phyloP scores from a whole-genome alignment of 2,797 vertebrate genomes.

The Cygnus olor region DNA sequence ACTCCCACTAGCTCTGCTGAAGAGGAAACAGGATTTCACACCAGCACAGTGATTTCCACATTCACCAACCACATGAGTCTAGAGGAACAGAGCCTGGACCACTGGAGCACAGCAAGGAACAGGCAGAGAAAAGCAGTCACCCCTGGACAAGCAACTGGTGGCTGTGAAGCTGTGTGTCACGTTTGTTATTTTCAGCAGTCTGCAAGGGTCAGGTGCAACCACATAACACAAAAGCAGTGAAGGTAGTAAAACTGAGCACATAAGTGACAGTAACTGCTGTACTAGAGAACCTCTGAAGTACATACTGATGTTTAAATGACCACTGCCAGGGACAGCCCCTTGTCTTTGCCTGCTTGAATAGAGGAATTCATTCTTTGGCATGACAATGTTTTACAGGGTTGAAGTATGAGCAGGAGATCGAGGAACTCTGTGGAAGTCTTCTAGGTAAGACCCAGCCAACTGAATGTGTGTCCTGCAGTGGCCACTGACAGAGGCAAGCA shows the following conservation, averaged over 20 bases:
- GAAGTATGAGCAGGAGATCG: neutral
- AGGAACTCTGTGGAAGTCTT: neutral
- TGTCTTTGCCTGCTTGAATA: too few relatives aligned
- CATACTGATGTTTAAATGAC: neutral
- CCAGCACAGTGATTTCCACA: neutral
- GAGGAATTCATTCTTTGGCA: neutral
- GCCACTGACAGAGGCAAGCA: neutral
- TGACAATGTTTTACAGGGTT: neutral
- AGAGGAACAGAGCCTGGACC: neutral
- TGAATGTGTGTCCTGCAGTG: rapidly evolving
- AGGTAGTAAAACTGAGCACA: neutral
- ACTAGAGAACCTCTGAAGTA: neutral
- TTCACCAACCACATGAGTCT: rapidly evolving
- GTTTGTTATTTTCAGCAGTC: neutral
- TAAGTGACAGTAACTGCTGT: rapidly evolving
- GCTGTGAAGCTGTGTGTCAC: rapidly evolving
- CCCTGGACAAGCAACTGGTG: too few relatives aligned
- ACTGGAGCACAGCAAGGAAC: neutral
- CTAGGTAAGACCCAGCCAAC: rapidly evolving
- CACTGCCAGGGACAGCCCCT: neutral
- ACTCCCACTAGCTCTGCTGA: neutral
- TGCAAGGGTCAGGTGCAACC: neutral
- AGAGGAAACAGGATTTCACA: too few relatives aligned
- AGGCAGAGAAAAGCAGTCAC: rapidly evolving
- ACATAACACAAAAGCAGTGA: rapidly evolving